phyloP scores from a whole-genome alignment of 2,888 invertebrate genomes.

The Autographa gamma region DNA sequence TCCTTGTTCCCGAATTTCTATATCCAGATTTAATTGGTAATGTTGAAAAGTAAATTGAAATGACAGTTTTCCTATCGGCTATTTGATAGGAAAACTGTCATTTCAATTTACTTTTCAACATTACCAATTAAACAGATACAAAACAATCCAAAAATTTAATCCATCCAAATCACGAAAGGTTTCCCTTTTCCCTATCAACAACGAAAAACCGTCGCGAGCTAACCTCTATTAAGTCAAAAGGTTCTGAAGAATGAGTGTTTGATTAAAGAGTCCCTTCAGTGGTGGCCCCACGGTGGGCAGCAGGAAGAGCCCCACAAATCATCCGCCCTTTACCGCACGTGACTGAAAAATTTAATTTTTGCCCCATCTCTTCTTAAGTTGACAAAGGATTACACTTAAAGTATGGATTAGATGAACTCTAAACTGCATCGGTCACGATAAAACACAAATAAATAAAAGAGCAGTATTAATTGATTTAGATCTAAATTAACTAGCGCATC shows the following conservation, averaged over 20 bases:
- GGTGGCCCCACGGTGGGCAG: constrained; percentile 18
- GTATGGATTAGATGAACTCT: background rate
- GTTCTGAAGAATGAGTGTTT: constrained; percentile 18
- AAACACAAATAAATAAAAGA: too few relatives aligned
- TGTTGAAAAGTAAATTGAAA: too few relatives aligned
- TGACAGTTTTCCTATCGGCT: too few relatives aligned
- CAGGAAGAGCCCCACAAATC: constrained; percentile 48
- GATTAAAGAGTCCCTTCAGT: constrained; percentile 26
- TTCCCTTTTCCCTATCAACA: background rate
- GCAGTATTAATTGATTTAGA: too few relatives aligned
- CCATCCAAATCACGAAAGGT: background rate
- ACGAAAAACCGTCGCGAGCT: background rate
- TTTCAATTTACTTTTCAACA: too few relatives aligned
- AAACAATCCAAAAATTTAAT: too few relatives aligned
- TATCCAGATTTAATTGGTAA: too few relatives aligned
- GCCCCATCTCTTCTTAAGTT: constrained; percentile 30
- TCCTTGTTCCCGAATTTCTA: too few relatives aligned
- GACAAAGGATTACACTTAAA: constrained; percentile 20
- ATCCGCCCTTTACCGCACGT: constrained; percentile 40
- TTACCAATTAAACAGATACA: too few relatives aligned
- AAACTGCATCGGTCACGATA: too few relatives aligned
- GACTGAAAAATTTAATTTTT: constrained; percentile 48
- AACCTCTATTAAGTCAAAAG: background rate
- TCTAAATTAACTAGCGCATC: too few relatives aligned
- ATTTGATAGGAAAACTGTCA: too few relatives aligned